Evolutionary conservation across 2,888 invertebrate species (phyloP).

Genomic region (Pristionchus maxplancki): DNA sequence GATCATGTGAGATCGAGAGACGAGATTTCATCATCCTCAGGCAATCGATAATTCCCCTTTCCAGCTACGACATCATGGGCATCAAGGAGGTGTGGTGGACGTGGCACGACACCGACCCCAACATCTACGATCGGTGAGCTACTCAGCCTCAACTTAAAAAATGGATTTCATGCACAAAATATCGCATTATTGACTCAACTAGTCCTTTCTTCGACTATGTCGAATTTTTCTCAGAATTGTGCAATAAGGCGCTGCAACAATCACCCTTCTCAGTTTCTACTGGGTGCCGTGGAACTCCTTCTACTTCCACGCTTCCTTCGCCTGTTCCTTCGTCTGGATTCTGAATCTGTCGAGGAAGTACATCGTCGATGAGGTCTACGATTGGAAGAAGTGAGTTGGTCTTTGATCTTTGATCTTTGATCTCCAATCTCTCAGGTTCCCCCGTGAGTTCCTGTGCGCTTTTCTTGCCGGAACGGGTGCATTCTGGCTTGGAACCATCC

Average conservation of each 20-base stretch:
- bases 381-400: too few species aligned
- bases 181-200: too few species aligned
- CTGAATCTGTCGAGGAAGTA: slow-evolving; percentile 83
- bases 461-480: slow-evolving; percentile 83
- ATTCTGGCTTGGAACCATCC: slow-evolving; percentile 85
- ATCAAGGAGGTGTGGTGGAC: slow-evolving; percentile 87
- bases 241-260: too few species aligned
- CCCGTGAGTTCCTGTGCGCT: slow-evolving; percentile 81
- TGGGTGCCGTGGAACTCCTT: slow-evolving; percentile 88
- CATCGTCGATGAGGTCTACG: slow-evolving; percentile 80
- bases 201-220: too few species aligned
- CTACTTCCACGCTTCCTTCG: slow-evolving; percentile 87
- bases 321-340: slow-evolving; percentile 84
- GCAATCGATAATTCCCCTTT: background rate
- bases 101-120: slow-evolving; percentile 85
- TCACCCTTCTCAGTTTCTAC: slow-evolving; percentile 83
- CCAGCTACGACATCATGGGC: slow-evolving; percentile 84
- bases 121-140: slow-evolving; percentile 79
- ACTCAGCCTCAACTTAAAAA: too few species aligned
- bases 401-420: too few species aligned
- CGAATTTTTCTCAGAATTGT: too few species aligned
- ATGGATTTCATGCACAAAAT: too few species aligned
- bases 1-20: too few species aligned
- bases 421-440: slow-evolving; percentile 74
- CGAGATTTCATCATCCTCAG: too few species aligned